Evolutionary conservation across 2,797 vertebrate species (phyloP), one percentile per base, ranked within the genome.

Genomic region (Dipus sagitta): DNA sequence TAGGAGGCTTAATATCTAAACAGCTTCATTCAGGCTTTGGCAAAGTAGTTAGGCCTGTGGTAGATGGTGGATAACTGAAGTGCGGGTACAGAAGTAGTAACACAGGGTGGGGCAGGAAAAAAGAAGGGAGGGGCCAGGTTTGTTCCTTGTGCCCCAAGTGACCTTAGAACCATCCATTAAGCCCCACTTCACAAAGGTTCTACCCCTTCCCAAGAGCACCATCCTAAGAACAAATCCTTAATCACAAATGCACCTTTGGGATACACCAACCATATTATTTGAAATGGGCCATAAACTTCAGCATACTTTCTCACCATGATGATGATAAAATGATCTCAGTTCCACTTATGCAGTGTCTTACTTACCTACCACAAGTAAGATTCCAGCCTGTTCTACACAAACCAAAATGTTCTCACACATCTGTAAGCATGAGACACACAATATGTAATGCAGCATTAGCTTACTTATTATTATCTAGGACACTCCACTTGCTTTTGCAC

Each of bases 401-500:
- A 76, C 30, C 28, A 72, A 93, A 86, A 82, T 14, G 2, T 42
- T 32, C 72, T 89, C 60, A 79, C 6, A 24, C 28, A 30, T 83
- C 75, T 78, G 5, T 71, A 86, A 92, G 32, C 34, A 81, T 91
- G 21, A 60, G 2, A 67, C 30, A 67, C 6, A 38, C 0, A 60
- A 68, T 38, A 64, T 14, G 15, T 47, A 68, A 81, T 71, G 20
- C 52, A 82, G 4, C 68, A 92, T 42, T 42, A n/a, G 34, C 92
- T 83, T 70, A 76, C 85, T 68, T 91, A 32, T 68, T 91, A 32
- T 87, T 84, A 78, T 76, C 15, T 77, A 86, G 20, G 64, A 87
- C 54, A 83, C 28, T 67, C 15, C 30, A 71, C 92, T 84, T 94
- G 58, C 72, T 81, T 64, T 76, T 70, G 10, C 28, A 38, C 10